Evolutionary conservation across 2,888 invertebrate species (phyloP), one percentile per base, ranked within the genome.

Genomic region (Noctuana brunneofusca): DNA sequence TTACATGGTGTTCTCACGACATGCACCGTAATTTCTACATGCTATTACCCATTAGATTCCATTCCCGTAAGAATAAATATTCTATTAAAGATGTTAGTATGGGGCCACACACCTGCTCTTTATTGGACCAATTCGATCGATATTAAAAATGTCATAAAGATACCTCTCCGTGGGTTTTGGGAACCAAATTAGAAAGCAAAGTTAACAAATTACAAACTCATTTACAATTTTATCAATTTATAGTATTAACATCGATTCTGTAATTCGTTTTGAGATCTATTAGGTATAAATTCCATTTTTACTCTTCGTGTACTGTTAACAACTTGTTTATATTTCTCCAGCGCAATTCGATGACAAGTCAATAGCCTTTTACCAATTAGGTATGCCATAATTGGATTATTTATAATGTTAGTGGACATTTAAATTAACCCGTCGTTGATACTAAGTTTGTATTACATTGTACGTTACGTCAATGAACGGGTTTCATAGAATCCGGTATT

Each of bases 401-500:
- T 55, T 62, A 52, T 53, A 58, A 41, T 58, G 24, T 43, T 27
- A 60, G 38, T 60, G 54, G 60, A 62, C 54, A 62, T 54, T 62
- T 55, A 62, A 62, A 62, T 62, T 62, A 59, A 59, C 59, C 59
- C 52, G 30, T 59, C 48, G 27, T 20, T 52, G 41, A 30, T 53
- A 46, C 32, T 46, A 58, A 30, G 59, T 54, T 59, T 43, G 50
- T 59, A 57, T 48, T 69, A 66, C 68, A 69, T 66, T 66, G 65
- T 68, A 66, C 60, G 64, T 68, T 68, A 68, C 50, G 27, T 67
- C 67, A 67, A 70, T 67, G 53, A 63, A 43, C 66, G 68, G 69
- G 65, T 73, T 75, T 70, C 70, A 69, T 66, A 69, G 74, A 72
- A 71, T 71, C 73, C 69, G 70, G 67, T 71, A 72, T 72, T 75